Percentiles rank a stretch among this genome's conserved stretches.
Evolutionary conservation across 2,113 vertebrate species (phyloP).

Genomic region (Lagopus leucura): DNA sequence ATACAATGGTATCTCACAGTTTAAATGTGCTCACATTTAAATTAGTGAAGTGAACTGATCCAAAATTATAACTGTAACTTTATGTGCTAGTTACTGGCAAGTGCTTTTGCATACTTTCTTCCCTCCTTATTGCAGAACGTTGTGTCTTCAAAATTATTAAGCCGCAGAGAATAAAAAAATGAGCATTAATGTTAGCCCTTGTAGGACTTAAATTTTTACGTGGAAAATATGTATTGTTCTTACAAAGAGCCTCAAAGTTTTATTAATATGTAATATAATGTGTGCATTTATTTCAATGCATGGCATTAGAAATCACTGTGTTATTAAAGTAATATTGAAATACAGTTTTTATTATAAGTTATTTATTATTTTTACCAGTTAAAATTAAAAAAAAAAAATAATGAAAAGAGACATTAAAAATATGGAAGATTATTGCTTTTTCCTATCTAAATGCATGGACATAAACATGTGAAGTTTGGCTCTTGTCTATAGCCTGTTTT

Average conservation of each 20-base stretch:
- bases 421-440: neutral
- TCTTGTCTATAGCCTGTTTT: neutral
- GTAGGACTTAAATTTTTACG: neutral
- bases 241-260: neutral
- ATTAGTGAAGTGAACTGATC: neutral
- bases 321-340: too few species aligned
- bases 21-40: neutral
- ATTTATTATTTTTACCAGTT: neutral
- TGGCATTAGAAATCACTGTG: too few species aligned
- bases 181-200: neutral
- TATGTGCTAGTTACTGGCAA: neutral
- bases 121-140: neutral
- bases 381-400: neutral
- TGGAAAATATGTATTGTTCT: neutral
- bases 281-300: too few species aligned
- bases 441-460: neutral
- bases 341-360: neutral
- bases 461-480: neutral
- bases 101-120: neutral
- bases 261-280: neutral
- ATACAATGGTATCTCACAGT: neutral
- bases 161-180: rapidly evolving
- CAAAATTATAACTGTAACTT: neutral
- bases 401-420: neutral
- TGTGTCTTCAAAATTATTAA: neutral